These are phyloP conservation scores for Polypedilum pembai DNA, from an alignment of 1,140 invertebrate genomes.

Conservation along the genomic window DNA sequence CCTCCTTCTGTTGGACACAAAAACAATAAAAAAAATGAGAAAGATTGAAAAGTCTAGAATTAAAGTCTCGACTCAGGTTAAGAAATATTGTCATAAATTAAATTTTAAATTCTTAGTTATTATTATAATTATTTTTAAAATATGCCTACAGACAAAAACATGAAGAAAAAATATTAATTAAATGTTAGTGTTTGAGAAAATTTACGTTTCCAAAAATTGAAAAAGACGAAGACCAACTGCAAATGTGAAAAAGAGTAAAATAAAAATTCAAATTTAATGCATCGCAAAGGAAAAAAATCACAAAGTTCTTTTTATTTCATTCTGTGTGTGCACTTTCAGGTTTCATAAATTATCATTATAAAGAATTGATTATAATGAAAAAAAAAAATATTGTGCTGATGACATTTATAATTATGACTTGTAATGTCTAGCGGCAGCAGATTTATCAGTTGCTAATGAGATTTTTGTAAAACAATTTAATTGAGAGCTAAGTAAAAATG, in stretches of 20 bases:
- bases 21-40: not conserved
- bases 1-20: not conserved
- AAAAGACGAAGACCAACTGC: not conserved
- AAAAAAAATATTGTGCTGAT: not conserved
- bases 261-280: conserved; percentile 2
- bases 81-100: not conserved
- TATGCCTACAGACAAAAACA: not conserved
- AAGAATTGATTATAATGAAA: not conserved
- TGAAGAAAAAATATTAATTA: not conserved
- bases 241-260: not conserved
- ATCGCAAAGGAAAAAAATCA: conserved; percentile 18
- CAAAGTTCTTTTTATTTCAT: not conserved
- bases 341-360: not conserved
- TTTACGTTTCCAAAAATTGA: not conserved
- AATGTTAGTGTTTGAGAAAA: not conserved
- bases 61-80: conserved; percentile 16
- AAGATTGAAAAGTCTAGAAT: conserved; percentile 7
- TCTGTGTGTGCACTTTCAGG: not conserved
- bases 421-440: not conserved
- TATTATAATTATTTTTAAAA: not conserved
- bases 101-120: not conserved
- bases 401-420: not conserved
- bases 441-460: too few species aligned
- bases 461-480: too few species aligned
- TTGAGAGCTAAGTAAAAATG: too few species aligned